Evolutionary conservation across 2,888 invertebrate species (phyloP).

Genomic region (Rotaria socialis): DNA sequence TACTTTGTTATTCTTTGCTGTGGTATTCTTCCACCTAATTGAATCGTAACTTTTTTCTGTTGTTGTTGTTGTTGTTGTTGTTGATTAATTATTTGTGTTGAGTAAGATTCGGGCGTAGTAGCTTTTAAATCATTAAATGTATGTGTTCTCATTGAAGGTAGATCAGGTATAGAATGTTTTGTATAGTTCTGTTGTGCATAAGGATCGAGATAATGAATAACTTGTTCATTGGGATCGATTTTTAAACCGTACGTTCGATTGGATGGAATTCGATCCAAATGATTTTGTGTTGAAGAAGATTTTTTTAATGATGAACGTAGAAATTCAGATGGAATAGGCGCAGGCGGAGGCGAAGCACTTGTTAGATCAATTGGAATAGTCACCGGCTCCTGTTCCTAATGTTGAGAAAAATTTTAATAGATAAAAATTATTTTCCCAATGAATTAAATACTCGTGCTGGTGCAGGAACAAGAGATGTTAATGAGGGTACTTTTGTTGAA

Average conservation of each 20-base stretch:
- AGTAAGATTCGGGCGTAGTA: not conserved
- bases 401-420: not conserved
- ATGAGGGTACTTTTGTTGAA: not conserved
- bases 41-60: constrained; percentile 32
- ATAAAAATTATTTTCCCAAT: too few relatives aligned
- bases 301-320: constrained; percentile 5
- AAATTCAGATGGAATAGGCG: not conserved
- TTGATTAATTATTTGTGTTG: constrained; percentile 10
- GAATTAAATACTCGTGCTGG: not conserved
- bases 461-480: not conserved
- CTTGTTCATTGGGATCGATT: constrained; percentile 1
- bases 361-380: constrained; percentile 1
- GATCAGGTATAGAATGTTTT: constrained; percentile 24
- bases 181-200: not conserved
- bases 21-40: not conserved
- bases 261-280: not conserved
- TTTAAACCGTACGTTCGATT: constrained; percentile 24
- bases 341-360: not conserved
- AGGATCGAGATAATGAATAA: not conserved
- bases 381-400: not conserved
- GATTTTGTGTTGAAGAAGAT: not conserved
- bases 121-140: not conserved
- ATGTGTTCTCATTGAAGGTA: constrained; percentile 31
- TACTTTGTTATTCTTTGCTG: not conserved
- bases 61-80: not conserved